Conservation (phyloP, 1,140 invertebrate genomes). For the Drosophila sucinea region DNA sequence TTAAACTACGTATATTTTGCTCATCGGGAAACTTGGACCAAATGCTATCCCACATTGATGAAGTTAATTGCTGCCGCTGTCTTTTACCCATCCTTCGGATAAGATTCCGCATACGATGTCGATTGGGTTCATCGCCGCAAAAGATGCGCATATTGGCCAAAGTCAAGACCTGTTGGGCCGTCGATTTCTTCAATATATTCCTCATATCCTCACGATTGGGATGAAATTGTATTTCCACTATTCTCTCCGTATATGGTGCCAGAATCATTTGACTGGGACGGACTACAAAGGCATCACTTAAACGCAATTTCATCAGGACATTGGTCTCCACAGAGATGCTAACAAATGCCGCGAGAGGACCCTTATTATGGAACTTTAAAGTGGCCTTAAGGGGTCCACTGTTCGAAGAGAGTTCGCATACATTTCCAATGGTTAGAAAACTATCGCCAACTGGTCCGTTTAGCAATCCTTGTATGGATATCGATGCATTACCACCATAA, state of each 20-base stretch:
- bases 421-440: slow-evolving; percentile 75
- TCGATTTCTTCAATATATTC: slow-evolving; percentile 70
- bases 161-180: slow-evolving; percentile 58
- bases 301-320: slow-evolving; percentile 62
- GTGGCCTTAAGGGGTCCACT: slow-evolving; percentile 53
- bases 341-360: slow-evolving; percentile 72
- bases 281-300: slow-evolving; percentile 70
- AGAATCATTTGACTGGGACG: slow-evolving; percentile 60
- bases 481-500: slow-evolving; percentile 73
- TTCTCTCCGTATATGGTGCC: slow-evolving; percentile 51
- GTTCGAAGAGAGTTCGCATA: slow-evolving; percentile 57
- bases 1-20: slow-evolving; percentile 52
- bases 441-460: slow-evolving; percentile 73
- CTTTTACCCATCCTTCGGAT: slow-evolving; percentile 61
- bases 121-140: slow-evolving; percentile 77
- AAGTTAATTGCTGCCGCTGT: slow-evolving; percentile 63
- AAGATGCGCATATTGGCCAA: slow-evolving; percentile 79
- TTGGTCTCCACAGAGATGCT: slow-evolving; percentile 68
- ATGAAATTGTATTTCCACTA: slow-evolving; percentile 58
- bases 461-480: slow-evolving; percentile 61
- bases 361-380: slow-evolving; percentile 74
- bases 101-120: slow-evolving; percentile 75
- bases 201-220: slow-evolving; percentile 76
- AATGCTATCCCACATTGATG: slow-evolving; percentile 63
- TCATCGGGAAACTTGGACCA: slow-evolving; percentile 64